Evolutionary conservation across 2,113 vertebrate genomes (phyloP).

Genomic region (Rattus norvegicus): DNA sequence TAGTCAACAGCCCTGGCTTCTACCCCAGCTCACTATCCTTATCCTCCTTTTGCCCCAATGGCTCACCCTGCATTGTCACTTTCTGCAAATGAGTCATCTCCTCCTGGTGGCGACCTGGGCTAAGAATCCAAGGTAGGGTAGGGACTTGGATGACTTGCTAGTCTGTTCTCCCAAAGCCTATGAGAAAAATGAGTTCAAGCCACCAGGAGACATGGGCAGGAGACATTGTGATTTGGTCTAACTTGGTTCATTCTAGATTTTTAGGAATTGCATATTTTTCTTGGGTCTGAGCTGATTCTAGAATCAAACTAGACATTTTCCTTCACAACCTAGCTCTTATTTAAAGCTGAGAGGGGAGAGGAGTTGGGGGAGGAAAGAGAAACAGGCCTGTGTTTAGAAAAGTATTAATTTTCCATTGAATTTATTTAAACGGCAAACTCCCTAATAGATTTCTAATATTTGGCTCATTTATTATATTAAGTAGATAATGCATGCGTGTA

Average conservation of each 20-base stretch:
- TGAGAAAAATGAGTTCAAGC: not conserved
- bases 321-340: constrained; percentile 35
- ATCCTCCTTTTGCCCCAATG: fast-evolving
- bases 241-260: not conserved
- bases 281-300: not conserved
- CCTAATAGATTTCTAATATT: constrained; percentile 44
- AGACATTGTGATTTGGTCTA: not conserved
- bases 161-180: not conserved
- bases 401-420: constrained; percentile 39
- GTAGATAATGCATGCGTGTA: not conserved
- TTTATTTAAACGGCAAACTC: constrained; percentile 51
- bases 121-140: constrained; percentile 37
- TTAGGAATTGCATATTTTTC: not conserved
- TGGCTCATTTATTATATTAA: constrained; percentile 35
- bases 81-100: constrained; percentile 73
- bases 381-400: not conserved
- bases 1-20: not conserved
- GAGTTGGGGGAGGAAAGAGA: not conserved
- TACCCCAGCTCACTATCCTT: not conserved
- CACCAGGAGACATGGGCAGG: not conserved
- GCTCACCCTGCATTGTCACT: not conserved
- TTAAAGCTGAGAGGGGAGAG: constrained; percentile 82
- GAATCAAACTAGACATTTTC: not conserved
- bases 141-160: too few relatives aligned
- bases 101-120: constrained; percentile 78